Base-by-base conservation (phyloP, 2,888 invertebrate species). In the Lutraria lutraria region DNA sequence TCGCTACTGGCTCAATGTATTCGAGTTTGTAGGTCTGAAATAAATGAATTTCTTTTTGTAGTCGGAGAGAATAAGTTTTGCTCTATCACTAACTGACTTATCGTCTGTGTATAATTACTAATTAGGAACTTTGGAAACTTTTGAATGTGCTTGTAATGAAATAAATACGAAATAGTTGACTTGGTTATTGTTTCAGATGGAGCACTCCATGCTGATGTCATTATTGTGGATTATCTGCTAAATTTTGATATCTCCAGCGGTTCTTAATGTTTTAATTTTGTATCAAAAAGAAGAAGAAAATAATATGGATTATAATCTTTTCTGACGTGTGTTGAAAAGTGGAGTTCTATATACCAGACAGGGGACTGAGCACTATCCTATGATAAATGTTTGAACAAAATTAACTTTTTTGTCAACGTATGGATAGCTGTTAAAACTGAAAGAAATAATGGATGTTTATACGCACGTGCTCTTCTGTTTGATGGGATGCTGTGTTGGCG, bases 381-480 rank as follows among this genome's bases (percentile, higher is more conserved):
- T 25, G 63, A 21, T 68, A 68, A 25, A 68, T 68, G 63, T 68
- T 68, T 68, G 25, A 68, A 68, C 63, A 25, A 12, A 68, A 6
- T 43, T 25, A 68, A 25, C 6, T 25, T 68, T n/a, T 68, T 25
- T 68, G 12, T 21, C 63, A 25, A 68, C n/a, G 63, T 25, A 25
- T 25, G 63, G 63, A 68, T 21, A 68, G n/a, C 12, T n/a, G 63
- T n/a, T 68, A n/a, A n/a, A 31, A 76, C 76, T 43, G 15, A 76
- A 76, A 16, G 16, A 31, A 19, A 81, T 29, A 43, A 81, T 81
- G 81, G 81, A 81, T 81, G 52, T 53, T 52, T 52, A 53, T 25
- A 54, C 34, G 21, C 81, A 52, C 10, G 53, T 85, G 16, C 2
- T 85, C 0, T 54, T 85, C 4, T 85, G 85, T 60, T 80, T 85